phyloP scores from a whole-genome alignment of 2,888 invertebrate genomes.

The Harmothoe impar region DNA sequence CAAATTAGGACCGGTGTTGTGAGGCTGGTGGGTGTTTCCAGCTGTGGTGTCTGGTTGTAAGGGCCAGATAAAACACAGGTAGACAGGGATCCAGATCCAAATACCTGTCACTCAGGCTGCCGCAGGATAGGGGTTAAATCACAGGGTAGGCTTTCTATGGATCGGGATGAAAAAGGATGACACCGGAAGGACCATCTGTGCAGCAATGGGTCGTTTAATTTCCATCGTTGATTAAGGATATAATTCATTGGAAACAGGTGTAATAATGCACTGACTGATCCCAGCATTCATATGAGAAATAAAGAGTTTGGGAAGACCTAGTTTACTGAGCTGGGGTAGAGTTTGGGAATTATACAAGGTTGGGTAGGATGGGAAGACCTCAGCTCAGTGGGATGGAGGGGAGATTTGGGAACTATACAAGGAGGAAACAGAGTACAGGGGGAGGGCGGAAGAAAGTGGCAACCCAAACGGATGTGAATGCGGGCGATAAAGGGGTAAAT shows the following conservation, averaged over 20 bases:
- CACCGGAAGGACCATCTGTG: no score
- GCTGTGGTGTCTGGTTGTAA: no score
- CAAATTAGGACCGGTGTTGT: neutral
- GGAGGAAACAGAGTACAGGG: neutral
- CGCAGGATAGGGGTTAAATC: no score
- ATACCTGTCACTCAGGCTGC: neutral
- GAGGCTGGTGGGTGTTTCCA: neutral
- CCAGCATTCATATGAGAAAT: no score
- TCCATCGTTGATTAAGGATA: no score
- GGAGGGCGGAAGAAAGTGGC: neutral
- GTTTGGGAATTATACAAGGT: neutral
- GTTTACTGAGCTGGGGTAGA: neutral
- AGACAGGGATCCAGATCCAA: neutral
- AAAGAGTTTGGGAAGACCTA: no score
- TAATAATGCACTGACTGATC: no score
- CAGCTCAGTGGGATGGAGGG: neutral
- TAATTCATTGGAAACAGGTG: no score
- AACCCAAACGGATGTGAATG: neutral
- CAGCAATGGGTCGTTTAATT: no score
- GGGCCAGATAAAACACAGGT: neutral
- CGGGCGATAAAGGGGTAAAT: neutral
- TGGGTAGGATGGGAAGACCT: no score
- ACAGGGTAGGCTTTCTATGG: no score
- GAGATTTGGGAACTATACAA: neutral
- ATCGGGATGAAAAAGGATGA: no score